These are phyloP conservation scores for Catocala nupta DNA, from an alignment of 2,888 invertebrate genomes.

Conservation along the genomic window DNA sequence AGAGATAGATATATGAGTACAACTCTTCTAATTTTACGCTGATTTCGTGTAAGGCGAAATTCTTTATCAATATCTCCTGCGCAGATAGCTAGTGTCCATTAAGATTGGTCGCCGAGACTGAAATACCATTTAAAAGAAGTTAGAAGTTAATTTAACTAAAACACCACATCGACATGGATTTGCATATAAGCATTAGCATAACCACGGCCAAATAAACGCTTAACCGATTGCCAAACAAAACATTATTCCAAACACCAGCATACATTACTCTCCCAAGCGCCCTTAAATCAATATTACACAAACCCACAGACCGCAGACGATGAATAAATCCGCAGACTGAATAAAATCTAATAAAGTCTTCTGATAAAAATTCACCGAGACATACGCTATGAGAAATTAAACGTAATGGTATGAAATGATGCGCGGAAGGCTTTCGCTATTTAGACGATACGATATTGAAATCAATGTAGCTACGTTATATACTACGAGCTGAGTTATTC, in stretches of 20 bases:
- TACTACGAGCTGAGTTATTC: too few relatives aligned
- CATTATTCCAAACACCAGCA: conserved; percentile 9
- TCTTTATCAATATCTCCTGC: too few relatives aligned
- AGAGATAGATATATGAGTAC: too few relatives aligned
- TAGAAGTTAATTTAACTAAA: too few relatives aligned
- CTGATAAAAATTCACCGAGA: conserved; percentile 74
- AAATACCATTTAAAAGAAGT: too few relatives aligned
- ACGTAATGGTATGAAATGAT: conserved; percentile 75
- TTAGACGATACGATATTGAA: conserved; percentile 11
- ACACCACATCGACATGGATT: too few relatives aligned
- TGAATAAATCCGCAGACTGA: conserved; percentile 69
- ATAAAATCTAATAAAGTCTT: conserved; percentile 77
- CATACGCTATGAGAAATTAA: conserved; percentile 74
- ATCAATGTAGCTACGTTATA: too few relatives aligned
- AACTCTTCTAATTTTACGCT: too few relatives aligned
- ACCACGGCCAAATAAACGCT: not conserved
- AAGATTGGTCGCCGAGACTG: too few relatives aligned
- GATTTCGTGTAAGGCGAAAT: too few relatives aligned
- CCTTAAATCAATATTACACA: conserved; percentile 42
- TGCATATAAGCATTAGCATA: too few relatives aligned
- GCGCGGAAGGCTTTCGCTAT: conserved; percentile 46
- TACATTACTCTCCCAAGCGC: conserved; percentile 18
- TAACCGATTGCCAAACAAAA: not conserved
- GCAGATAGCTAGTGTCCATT: too few relatives aligned
- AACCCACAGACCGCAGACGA: conserved; percentile 52